A percentile compares a stretch with the other conserved stretches of the same genome.
Evolutionary conservation across 2,888 invertebrate genomes (phyloP).

Genomic region (Steromphala cineraria): DNA sequence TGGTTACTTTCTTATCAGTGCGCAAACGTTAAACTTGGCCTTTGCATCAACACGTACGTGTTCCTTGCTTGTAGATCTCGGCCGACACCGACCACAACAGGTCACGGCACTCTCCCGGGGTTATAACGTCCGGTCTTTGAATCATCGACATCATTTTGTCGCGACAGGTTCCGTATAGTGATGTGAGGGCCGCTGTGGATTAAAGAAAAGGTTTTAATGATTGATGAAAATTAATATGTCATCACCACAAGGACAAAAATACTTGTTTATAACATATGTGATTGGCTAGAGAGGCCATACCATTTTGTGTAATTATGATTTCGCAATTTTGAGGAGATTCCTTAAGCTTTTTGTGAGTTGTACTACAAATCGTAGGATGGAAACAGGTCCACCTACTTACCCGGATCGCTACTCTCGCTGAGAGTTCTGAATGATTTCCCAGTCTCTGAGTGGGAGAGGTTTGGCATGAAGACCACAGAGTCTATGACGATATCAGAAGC

Average conservation of each 20-base stretch:
- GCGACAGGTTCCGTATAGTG: neutral
- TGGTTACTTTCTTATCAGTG: no score
- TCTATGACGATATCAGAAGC: conserved; percentile 39
- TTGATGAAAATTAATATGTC: no score
- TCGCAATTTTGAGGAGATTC: no score
- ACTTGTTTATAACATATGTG: no score
- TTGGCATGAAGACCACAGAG: conserved; percentile 47
- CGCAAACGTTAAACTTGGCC: neutral
- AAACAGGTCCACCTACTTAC: neutral
- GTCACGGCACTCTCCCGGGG: neutral
- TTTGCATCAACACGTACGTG: conserved; percentile 24
- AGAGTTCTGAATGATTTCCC: neutral
- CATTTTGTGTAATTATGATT: no score
- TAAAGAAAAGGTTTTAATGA: neutral
- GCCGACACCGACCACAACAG: neutral
- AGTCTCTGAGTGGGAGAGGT: neutral
- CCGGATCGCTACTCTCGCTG: neutral
- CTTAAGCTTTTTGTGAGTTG: no score
- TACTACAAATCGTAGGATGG: neutral
- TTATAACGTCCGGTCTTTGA: neutral
- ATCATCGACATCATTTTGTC: neutral
- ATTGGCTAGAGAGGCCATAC: no score
- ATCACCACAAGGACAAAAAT: no score
- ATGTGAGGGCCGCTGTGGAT: neutral
- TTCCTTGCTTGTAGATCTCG: conserved; percentile 35